phyloP scores from a whole-genome alignment of 1,140 invertebrate species.

The Campoletis sonorensis region DNA sequence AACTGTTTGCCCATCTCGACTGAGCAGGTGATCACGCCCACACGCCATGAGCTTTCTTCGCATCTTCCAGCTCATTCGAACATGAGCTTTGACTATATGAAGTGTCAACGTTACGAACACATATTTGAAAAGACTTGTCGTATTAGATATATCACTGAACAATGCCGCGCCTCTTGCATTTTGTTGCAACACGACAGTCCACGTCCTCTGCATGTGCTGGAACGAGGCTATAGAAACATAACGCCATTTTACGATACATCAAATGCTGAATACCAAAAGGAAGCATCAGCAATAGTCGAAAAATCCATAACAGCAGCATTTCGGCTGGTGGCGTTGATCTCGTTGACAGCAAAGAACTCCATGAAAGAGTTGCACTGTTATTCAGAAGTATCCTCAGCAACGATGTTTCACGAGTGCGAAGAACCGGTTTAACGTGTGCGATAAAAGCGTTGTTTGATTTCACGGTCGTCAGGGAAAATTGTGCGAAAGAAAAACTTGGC shows the following conservation, averaged over 20 bases:
- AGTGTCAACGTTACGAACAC: slow-evolving; percentile 6
- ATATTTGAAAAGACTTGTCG: not conserved
- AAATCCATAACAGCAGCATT: not conserved
- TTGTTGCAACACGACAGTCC: not conserved
- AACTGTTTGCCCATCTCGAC: slow-evolving; percentile 28
- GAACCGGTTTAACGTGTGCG: slow-evolving; percentile 57
- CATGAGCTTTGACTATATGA: not conserved
- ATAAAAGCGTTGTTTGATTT: slow-evolving; percentile 56
- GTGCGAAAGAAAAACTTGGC: slow-evolving; percentile 55
- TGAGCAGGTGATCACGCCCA: slow-evolving; percentile 70
- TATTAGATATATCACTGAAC: not conserved
- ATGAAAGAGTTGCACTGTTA: not conserved
- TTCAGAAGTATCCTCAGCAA: not conserved
- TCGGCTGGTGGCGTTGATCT: too few species aligned
- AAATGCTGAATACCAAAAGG: not conserved
- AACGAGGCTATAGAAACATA: slow-evolving; percentile 8
- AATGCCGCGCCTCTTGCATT: slow-evolving; percentile 36
- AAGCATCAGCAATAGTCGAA: not conserved
- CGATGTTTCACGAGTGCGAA: not conserved
- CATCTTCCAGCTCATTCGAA: slow-evolving; percentile 39
- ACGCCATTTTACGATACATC: not conserved
- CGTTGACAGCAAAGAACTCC: not conserved
- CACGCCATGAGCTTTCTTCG: slow-evolving; percentile 50
- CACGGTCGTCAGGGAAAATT: slow-evolving; percentile 63
- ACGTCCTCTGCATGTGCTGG: not conserved